Evolutionary conservation across 2,797 vertebrate species (phyloP).

Genomic region (Myotis vivesi): DNA sequence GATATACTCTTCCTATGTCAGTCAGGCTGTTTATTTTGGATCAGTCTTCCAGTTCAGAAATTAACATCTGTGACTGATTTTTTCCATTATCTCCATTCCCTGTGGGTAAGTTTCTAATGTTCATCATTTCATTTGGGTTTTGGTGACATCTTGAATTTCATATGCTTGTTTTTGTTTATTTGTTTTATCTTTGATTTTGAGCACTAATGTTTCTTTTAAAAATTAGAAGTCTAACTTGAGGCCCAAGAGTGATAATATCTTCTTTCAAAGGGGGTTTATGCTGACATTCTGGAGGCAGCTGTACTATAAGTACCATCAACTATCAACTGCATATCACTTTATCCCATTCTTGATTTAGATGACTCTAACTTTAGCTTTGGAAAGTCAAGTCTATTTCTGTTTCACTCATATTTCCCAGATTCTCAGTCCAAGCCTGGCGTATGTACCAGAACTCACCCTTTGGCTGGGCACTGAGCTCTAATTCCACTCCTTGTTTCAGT

Average conservation of each 20-base stretch:
- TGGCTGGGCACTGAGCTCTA: neutral
- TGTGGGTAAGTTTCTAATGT: neutral
- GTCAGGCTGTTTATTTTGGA: neutral
- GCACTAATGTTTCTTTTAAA: neutral
- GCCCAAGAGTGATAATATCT: neutral
- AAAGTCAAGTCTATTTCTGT: neutral
- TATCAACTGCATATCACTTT: neutral
- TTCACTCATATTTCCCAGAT: neutral
- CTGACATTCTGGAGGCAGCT: neutral
- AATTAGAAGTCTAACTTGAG: neutral
- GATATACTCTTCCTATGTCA: neutral
- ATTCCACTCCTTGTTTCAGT: neutral
- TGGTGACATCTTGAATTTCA: neutral
- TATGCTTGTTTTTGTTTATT: neutral
- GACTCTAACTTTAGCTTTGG: neutral
- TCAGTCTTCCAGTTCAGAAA: neutral
- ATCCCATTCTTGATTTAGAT: neutral
- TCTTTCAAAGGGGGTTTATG: neutral
- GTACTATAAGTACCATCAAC: neutral
- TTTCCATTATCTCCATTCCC: neutral
- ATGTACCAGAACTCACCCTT: neutral
- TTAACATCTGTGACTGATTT: neutral
- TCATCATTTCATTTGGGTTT: neutral
- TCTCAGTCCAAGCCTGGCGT: neutral
- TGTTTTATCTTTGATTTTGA: neutral